Conservation (phyloP, 2,888 invertebrate species). For the Microlaimidae sp. region DNA sequence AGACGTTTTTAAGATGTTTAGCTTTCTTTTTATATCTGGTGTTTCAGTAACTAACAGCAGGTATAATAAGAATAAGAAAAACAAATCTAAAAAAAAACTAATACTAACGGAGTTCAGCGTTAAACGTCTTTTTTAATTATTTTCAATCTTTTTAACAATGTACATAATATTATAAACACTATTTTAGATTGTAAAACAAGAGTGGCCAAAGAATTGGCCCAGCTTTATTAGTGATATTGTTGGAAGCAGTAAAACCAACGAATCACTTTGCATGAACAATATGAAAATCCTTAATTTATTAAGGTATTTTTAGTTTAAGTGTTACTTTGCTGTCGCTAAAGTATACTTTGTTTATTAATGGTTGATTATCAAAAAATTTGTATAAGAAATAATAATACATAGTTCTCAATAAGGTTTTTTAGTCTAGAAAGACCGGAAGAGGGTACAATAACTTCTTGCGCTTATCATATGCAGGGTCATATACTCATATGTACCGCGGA, state of each 20-base stretch:
- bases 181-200: constrained; percentile 75
- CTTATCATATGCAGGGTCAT: too few species aligned
- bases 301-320: constrained; percentile 42
- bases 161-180: constrained; percentile 7
- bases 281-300: constrained; percentile 92
- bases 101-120: not conserved
- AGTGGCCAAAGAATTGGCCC: constrained; percentile 99
- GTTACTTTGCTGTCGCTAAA: not conserved
- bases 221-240: constrained; percentile 97
- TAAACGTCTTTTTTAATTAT: not conserved
- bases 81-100: too few species aligned
- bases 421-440: too few species aligned
- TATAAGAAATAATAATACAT: constrained; percentile 4
- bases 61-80: too few species aligned
- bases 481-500: too few species aligned
- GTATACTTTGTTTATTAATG: not conserved
- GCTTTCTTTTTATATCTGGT: too few species aligned
- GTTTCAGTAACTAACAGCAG: too few species aligned
- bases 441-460: too few species aligned
- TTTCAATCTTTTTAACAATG: not conserved
- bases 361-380: constrained; percentile 1
- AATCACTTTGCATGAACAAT: constrained; percentile 96
- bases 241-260: constrained; percentile 94
- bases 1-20: too few species aligned
- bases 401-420: too few species aligned